Conservation (phyloP, 2,888 invertebrate species). For the Dynastes maya region DNA sequence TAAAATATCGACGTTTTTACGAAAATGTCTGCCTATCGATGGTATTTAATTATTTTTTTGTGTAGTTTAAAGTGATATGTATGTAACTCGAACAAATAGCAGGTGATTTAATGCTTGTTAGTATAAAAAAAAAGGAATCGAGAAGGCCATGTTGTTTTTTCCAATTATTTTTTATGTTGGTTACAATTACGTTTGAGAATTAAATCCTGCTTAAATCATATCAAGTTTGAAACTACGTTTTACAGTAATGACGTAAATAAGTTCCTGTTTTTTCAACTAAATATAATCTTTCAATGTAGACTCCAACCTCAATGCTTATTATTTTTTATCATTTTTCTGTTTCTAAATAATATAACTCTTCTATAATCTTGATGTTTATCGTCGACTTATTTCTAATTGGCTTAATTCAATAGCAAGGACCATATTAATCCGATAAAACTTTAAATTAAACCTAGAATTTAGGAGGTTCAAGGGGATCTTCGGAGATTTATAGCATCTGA, state of each 20-base stretch:
- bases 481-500: neutral
- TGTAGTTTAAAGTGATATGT: neutral
- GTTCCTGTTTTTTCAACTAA: too few relatives aligned
- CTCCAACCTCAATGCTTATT: neutral
- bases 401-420: neutral
- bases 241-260: too few relatives aligned
- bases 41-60: neutral
- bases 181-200: too few relatives aligned
- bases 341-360: neutral
- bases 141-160: too few relatives aligned
- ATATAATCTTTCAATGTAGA: neutral
- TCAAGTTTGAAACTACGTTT: too few relatives aligned
- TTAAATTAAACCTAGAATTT: constrained; percentile 7
- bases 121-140: too few relatives aligned
- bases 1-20: neutral
- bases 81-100: too few relatives aligned
- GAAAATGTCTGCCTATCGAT: neutral
- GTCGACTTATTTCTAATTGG: neutral
- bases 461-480: neutral
- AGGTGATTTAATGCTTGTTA: too few relatives aligned
- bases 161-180: too few relatives aligned
- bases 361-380: neutral
- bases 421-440: neutral
- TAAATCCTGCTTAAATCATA: too few relatives aligned
- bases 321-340: neutral